A percentile compares a stretch with the other conserved stretches of the same genome.
Conservation (phyloP, 2,797 vertebrate genomes). For the Malacoraja senta region DNA sequence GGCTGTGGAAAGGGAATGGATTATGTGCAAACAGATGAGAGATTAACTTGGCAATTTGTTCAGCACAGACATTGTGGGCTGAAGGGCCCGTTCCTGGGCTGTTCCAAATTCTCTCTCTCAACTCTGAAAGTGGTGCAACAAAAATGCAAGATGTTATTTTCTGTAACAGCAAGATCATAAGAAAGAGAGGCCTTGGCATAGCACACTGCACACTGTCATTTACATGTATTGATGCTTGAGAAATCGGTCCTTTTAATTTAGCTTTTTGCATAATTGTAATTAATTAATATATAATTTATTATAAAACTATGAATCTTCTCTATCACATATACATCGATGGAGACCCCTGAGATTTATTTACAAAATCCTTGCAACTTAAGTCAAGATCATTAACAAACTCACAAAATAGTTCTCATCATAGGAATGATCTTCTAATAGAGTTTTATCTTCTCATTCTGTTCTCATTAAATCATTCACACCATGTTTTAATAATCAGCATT, state of each 20-base stretch:
- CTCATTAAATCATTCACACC: conserved; percentile 1
- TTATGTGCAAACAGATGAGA: too few species aligned
- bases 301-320: neutral
- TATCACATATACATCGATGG: neutral
- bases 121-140: neutral
- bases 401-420: neutral
- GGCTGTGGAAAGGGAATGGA: too few species aligned
- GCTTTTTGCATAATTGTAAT: neutral
- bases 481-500: neutral
- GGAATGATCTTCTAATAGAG: neutral
- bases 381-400: conserved; percentile 19
- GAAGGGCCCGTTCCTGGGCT: too few species aligned
- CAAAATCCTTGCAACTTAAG: neutral
- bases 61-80: too few species aligned
- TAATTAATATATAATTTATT: conserved; percentile 13
- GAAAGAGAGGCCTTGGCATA: neutral
- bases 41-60: too few species aligned
- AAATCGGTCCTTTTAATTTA: neutral
- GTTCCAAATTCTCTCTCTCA: too few species aligned
- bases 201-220: neutral
- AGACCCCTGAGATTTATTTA: neutral
- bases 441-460: neutral
- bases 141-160: neutral
- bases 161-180: too few species aligned
- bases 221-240: neutral